Percentiles rank a stretch among this genome's conserved stretches.
phyloP scores from a whole-genome alignment of 2,797 vertebrate genomes.

The Moxostoma hubbsi region DNA sequence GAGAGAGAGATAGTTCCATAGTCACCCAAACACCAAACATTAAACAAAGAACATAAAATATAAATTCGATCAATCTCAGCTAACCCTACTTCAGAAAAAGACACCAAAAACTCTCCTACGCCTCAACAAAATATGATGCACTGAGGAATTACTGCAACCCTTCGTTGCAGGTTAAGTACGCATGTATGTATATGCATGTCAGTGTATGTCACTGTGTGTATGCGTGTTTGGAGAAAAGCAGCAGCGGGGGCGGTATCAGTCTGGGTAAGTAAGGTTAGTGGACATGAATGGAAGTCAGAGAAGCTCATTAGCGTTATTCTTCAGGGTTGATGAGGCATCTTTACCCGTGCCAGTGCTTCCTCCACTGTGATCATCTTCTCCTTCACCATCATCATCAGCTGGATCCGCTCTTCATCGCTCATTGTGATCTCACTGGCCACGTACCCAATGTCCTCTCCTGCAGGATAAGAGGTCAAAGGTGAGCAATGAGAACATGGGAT shows the following conservation, averaged over 20 bases:
- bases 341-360: constrained; percentile 95
- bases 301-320: constrained; percentile 1
- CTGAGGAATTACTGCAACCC: constrained; percentile 65
- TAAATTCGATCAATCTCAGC: constrained; percentile 18
- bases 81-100: constrained; percentile 11
- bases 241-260: constrained; percentile 66
- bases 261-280: constrained; percentile 78
- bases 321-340: constrained; percentile 47
- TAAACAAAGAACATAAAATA: not conserved
- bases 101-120: constrained; percentile 42
- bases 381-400: constrained; percentile 99
- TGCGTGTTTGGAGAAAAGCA: constrained; percentile 47
- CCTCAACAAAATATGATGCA: constrained; percentile 38
- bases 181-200: constrained; percentile 58
- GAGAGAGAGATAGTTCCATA: constrained; percentile 18
- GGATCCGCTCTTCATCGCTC: constrained; percentile 97
- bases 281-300: constrained; percentile 44
- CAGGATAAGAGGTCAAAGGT: constrained; percentile 5
- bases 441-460: constrained; percentile 95
- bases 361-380: constrained; percentile 99
- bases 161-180: constrained; percentile 62
- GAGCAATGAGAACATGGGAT: not conserved
- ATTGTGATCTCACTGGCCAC: constrained; percentile 98
- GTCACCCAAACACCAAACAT: not conserved
- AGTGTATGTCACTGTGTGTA: constrained; percentile 29